These are phyloP conservation scores for Drosophila hydei DNA, from an alignment of 1,140 invertebrate species.

Conservation along the genomic window DNA sequence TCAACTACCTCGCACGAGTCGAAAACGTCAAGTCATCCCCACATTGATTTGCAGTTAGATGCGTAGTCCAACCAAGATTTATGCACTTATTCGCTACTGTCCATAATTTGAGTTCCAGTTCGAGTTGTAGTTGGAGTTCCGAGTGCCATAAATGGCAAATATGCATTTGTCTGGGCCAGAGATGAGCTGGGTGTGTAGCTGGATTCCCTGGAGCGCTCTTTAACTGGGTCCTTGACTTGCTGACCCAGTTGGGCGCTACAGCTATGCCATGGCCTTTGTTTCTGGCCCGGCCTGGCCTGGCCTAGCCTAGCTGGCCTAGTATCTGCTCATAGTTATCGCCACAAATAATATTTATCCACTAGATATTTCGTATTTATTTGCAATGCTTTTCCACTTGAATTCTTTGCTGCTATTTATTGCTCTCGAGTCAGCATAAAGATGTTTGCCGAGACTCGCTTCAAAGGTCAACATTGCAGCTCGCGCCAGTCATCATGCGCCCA, in stretches of 20 bases:
- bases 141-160: constrained; percentile 48
- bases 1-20: constrained; percentile 36
- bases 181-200: constrained; percentile 18
- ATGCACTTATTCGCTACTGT: constrained; percentile 76
- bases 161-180: too few relatives aligned
- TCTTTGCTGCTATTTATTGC: constrained; percentile 63
- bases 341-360: constrained; percentile 68
- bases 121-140: constrained; percentile 4
- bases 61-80: constrained; percentile 33
- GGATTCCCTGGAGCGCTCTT: constrained; percentile 59
- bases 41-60: constrained; percentile 69
- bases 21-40: constrained; percentile 65
- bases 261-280: constrained; percentile 49
- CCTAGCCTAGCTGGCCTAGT: constrained; percentile 4
- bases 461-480: constrained; percentile 74
- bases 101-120: constrained; percentile 45
- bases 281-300: constrained; percentile 24
- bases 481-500: constrained; percentile 51
- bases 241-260: constrained; percentile 65
- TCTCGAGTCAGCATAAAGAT: constrained; percentile 60
- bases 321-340: constrained; percentile 36
- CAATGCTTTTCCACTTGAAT: constrained; percentile 73
- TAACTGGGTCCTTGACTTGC: constrained; percentile 75
- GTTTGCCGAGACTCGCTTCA: constrained; percentile 60
- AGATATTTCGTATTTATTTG: constrained; percentile 69